A percentile compares a stretch with the other conserved stretches of the same genome.
Evolutionary conservation across 2,113 vertebrate species (phyloP).

Genomic region (Psammodynastes pulverulentus): DNA sequence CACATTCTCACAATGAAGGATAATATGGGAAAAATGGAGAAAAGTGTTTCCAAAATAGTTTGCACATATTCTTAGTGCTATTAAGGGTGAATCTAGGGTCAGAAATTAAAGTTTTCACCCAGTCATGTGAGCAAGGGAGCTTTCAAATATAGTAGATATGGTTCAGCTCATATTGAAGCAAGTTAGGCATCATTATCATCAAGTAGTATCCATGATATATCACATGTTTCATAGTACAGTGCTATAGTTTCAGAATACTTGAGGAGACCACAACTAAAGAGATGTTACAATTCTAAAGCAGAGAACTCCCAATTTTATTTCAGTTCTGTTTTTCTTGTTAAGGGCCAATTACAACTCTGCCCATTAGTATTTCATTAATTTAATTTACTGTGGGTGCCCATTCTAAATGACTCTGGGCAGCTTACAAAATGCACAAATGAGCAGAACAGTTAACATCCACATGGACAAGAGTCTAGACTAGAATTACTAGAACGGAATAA

Average conservation of each 20-base stretch:
- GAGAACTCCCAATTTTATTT: background rate
- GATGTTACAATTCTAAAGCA: background rate
- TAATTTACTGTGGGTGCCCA: background rate
- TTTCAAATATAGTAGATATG: too few relatives aligned
- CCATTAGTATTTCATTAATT: background rate
- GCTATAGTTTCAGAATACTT: background rate
- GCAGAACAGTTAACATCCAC: background rate
- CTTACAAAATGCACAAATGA: background rate
- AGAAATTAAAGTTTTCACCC: too few relatives aligned
- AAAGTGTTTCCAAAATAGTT: background rate
- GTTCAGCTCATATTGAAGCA: too few relatives aligned
- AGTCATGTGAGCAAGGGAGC: too few relatives aligned
- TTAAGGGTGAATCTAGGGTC: too few relatives aligned
- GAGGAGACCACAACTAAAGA: background rate
- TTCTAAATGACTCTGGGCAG: background rate
- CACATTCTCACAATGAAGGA: background rate
- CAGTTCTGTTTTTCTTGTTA: background rate
- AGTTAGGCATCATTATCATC: background rate
- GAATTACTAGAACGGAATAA: background rate
- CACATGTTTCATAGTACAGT: background rate
- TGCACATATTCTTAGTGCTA: too few relatives aligned
- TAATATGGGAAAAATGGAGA: background rate
- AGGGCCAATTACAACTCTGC: background rate
- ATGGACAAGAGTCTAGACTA: background rate
- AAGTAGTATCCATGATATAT: background rate